Evolutionary conservation across 2,888 invertebrate species (phyloP).

Genomic region (Leptinotarsa haldemani): DNA sequence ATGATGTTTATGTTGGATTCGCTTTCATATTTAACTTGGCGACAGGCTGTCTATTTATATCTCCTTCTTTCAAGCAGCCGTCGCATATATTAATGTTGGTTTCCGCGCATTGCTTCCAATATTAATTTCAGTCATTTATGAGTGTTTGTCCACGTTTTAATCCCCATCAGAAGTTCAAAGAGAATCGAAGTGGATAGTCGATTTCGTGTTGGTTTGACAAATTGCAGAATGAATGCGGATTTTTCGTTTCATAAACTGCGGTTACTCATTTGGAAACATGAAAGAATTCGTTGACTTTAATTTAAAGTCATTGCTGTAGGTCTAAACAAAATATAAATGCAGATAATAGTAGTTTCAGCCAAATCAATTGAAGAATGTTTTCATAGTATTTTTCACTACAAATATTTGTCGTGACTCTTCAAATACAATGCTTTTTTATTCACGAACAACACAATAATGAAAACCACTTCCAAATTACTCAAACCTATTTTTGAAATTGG

Average conservation of each 20-base stretch:
- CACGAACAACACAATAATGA: too few relatives aligned
- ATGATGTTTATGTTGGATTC: conserved; percentile 14
- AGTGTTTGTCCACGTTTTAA: conserved; percentile 14
- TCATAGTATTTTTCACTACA: too few relatives aligned
- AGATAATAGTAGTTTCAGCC: too few relatives aligned
- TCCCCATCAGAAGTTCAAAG: conserved; percentile 13
- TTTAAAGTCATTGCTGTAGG: too few relatives aligned
- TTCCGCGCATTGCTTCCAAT: neutral
- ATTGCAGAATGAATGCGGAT: neutral
- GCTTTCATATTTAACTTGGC: conserved; percentile 11
- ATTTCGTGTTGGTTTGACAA: neutral
- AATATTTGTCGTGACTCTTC: too few relatives aligned
- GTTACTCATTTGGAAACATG: too few relatives aligned
- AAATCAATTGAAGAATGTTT: too few relatives aligned
- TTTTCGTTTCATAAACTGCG: neutral
- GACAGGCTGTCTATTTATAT: conserved; percentile 6
- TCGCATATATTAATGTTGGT: conserved; percentile 13
- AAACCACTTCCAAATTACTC: too few relatives aligned
- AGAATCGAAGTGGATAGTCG: neutral
- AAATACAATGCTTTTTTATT: too few relatives aligned
- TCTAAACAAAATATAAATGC: too few relatives aligned
- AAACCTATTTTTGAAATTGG: too few relatives aligned
- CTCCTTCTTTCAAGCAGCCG: neutral
- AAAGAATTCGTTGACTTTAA: too few relatives aligned
- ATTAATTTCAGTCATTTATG: conserved; percentile 22